phyloP scores from a whole-genome alignment of 23 tunicate species.

The Ciona savignyi region DNA sequence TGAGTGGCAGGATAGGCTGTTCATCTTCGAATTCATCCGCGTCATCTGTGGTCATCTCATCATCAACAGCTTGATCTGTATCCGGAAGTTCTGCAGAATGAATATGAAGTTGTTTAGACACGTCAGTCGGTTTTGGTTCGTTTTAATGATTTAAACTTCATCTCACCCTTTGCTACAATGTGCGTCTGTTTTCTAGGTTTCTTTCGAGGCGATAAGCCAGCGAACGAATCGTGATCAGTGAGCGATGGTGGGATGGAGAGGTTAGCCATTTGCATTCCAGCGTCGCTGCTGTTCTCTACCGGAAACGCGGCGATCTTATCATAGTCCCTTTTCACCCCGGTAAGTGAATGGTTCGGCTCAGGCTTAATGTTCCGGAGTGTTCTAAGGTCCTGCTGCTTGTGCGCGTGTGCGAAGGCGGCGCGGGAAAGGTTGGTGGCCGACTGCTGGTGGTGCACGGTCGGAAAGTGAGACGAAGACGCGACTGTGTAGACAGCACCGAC shows the following conservation, averaged over 20 bases:
- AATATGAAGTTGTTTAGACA: background rate
- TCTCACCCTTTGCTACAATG: conserved; percentile 65
- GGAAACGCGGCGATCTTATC: conserved; percentile 29
- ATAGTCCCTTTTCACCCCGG: conserved; percentile 40
- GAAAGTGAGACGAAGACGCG: background rate
- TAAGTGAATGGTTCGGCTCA: conserved; percentile 7
- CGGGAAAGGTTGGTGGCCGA: background rate
- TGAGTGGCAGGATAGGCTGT: background rate
- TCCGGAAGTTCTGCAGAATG: conserved; percentile 32
- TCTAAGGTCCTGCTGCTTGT: background rate
- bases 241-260: conserved; percentile 5
- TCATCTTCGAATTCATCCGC: conserved; percentile 87
- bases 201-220: conserved; percentile 78
- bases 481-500: background rate
- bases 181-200: conserved; percentile 91
- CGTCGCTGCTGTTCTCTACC: conserved; percentile 1
- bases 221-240: background rate
- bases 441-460: background rate
- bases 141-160: background rate
- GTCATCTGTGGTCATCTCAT: conserved; percentile 79
- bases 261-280: conserved; percentile 14
- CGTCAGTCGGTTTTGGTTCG: background rate
- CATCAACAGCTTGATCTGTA: conserved; percentile 31
- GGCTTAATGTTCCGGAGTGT: conserved; percentile 4
- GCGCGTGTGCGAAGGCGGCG: background rate